These are phyloP conservation scores for Aldabrachelys gigantea DNA, from an alignment of 2,113 vertebrate genomes.

Conservation along the genomic window DNA sequence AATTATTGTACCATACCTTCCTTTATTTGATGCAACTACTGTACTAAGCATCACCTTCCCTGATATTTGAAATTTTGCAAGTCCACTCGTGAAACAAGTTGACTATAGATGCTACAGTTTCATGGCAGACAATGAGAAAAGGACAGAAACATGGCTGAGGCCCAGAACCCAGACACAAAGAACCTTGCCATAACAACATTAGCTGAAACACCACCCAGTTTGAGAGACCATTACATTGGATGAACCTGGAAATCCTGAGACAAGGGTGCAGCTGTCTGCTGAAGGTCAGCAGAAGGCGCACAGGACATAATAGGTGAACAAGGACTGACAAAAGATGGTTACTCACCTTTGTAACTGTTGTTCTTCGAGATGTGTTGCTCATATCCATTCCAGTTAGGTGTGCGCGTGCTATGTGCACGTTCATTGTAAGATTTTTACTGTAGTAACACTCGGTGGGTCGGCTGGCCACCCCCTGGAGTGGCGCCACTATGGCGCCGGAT, in stretches of 20 bases:
- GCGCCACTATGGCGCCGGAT: too few relatives aligned
- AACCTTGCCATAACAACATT: constrained; percentile 8
- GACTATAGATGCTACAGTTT: constrained; percentile 32
- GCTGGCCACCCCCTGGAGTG: too few relatives aligned
- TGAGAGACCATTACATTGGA: not conserved
- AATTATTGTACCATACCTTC: too few relatives aligned
- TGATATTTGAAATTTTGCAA: constrained; percentile 35
- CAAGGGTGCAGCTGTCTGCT: not conserved
- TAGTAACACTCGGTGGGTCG: too few relatives aligned
- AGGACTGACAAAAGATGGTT: not conserved
- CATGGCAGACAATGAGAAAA: constrained; percentile 20
- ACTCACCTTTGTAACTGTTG: too few relatives aligned
- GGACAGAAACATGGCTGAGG: constrained; percentile 43
- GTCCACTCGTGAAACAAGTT: not conserved
- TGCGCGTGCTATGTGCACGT: too few relatives aligned
- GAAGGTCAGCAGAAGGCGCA: not conserved
- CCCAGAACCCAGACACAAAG: constrained; percentile 39
- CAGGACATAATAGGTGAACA: accelerated
- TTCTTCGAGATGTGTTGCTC: too few relatives aligned
- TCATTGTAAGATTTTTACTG: too few relatives aligned
- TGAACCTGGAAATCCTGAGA: constrained; percentile 19
- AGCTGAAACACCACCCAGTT: not conserved
- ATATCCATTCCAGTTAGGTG: too few relatives aligned
- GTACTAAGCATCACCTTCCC: not conserved
- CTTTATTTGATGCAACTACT: not conserved